These are phyloP conservation scores for Lepisosteus oculatus DNA, from an alignment of 2,113 vertebrate species.

Conservation along the genomic window DNA sequence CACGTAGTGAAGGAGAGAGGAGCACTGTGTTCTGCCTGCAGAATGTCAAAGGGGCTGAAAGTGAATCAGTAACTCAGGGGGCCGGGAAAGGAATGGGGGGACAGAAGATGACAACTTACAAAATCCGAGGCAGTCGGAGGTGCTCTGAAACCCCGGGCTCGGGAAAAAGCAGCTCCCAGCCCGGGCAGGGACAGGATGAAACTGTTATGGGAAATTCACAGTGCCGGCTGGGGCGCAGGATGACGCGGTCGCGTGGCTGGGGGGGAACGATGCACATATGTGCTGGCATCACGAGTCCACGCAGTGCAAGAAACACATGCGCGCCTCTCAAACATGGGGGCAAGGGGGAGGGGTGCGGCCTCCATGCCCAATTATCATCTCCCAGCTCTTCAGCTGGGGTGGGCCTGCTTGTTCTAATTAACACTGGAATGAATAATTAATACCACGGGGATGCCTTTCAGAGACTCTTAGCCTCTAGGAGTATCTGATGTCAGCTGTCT, in stretches of 20 bases:
- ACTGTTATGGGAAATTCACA: too few species aligned
- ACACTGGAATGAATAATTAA: constrained; percentile 25
- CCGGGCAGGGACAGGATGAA: too few species aligned
- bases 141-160: too few species aligned
- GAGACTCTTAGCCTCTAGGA: neutral
- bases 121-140: too few species aligned
- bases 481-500: constrained; percentile 7
- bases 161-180: too few species aligned
- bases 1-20: too few species aligned
- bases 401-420: constrained; percentile 26
- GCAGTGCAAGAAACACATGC: constrained; percentile 7
- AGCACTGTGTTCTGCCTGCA: neutral
- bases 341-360: neutral
- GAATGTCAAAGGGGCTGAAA: neutral
- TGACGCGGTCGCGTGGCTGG: too few species aligned
- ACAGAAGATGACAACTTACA: too few species aligned
- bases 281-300: constrained; percentile 3
- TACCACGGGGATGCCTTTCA: neutral
- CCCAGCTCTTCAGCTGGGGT: constrained; percentile 1
- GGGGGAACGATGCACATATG: neutral
- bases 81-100: too few species aligned
- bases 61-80: neutral
- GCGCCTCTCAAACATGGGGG: neutral
- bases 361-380: constrained; percentile 14
- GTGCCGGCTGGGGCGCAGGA: too few species aligned